These are phyloP conservation scores for Aricia artaxerxes DNA, from an alignment of 2,888 invertebrate species.

Conservation along the genomic window DNA sequence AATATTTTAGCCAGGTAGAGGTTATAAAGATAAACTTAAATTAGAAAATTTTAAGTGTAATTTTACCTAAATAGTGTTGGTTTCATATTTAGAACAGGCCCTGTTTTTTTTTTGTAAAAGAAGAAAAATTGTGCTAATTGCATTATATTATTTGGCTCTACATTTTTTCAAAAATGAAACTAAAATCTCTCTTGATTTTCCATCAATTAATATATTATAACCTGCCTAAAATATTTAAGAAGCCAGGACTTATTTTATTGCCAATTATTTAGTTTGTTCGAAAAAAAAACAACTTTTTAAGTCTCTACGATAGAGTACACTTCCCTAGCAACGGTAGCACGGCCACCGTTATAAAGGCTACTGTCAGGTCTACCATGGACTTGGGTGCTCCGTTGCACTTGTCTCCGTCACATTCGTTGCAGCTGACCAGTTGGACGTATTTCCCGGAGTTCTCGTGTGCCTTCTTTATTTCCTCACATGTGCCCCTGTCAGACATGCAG, in stretches of 20 bases:
- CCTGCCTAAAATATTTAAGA: too few relatives aligned
- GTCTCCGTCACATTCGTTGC: constrained; percentile 61
- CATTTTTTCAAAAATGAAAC: too few relatives aligned
- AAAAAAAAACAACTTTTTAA: not conserved
- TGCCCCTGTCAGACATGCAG: constrained; percentile 61
- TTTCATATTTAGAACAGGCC: too few relatives aligned
- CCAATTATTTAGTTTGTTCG: not conserved
- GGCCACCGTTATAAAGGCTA: constrained; percentile 53
- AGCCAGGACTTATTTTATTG: too few relatives aligned
- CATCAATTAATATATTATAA: too few relatives aligned
- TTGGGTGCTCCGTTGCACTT: constrained; percentile 57
- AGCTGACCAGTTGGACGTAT: constrained; percentile 52
- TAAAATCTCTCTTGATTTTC: too few relatives aligned
- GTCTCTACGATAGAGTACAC: constrained; percentile 50
- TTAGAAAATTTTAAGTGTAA: too few relatives aligned
- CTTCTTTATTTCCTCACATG: constrained; percentile 57
- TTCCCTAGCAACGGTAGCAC: constrained; percentile 58
- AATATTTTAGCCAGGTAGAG: not conserved
- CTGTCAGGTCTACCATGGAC: constrained; percentile 49
- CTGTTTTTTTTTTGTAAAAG: too few relatives aligned
- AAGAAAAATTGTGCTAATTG: too few relatives aligned
- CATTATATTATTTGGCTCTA: too few relatives aligned
- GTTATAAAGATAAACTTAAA: too few relatives aligned
- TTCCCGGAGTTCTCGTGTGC: constrained; percentile 48
- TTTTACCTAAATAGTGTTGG: too few relatives aligned